phyloP scores from a whole-genome alignment of 2,888 invertebrate species.

The Spisula subtruncata region DNA sequence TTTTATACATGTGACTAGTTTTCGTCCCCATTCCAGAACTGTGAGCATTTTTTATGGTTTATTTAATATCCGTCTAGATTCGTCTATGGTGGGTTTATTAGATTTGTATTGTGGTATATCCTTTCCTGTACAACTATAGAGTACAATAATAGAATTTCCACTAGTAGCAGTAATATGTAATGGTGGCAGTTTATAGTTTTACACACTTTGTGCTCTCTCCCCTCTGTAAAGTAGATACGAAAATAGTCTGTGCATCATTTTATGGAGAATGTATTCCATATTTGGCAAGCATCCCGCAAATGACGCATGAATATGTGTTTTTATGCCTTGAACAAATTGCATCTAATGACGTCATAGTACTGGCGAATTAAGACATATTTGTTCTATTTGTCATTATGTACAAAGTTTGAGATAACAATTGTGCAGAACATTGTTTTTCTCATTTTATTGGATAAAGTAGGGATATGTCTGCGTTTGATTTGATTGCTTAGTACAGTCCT shows the following conservation, averaged over 20 bases:
- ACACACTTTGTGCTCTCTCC: too few relatives aligned
- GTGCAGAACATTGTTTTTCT: not conserved
- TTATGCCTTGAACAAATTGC: not conserved
- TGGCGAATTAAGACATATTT: not conserved
- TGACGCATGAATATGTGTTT: not conserved
- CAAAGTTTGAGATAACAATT: not conserved
- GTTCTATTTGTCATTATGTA: not conserved
- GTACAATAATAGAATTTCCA: too few relatives aligned
- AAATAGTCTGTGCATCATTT: not conserved
- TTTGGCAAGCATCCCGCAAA: not conserved
- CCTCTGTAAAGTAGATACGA: not conserved
- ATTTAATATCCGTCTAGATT: too few relatives aligned
- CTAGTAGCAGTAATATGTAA: too few relatives aligned
- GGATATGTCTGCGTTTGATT: not conserved
- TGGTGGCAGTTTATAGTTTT: too few relatives aligned
- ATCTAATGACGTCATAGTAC: not conserved
- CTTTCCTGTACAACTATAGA: too few relatives aligned
- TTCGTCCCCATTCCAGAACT: too few relatives aligned
- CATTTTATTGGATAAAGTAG: not conserved
- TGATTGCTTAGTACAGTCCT: not conserved
- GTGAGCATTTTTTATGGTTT: too few relatives aligned
- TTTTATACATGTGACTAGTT: too few relatives aligned
- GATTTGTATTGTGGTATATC: too few relatives aligned
- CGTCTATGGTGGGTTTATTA: too few relatives aligned
- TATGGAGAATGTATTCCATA: not conserved